Percentiles rank a stretch among this genome's conserved stretches.
These are phyloP conservation scores for Protomyctophum bolini DNA, from an alignment of 2,113 vertebrate species.

Conservation along the genomic window DNA sequence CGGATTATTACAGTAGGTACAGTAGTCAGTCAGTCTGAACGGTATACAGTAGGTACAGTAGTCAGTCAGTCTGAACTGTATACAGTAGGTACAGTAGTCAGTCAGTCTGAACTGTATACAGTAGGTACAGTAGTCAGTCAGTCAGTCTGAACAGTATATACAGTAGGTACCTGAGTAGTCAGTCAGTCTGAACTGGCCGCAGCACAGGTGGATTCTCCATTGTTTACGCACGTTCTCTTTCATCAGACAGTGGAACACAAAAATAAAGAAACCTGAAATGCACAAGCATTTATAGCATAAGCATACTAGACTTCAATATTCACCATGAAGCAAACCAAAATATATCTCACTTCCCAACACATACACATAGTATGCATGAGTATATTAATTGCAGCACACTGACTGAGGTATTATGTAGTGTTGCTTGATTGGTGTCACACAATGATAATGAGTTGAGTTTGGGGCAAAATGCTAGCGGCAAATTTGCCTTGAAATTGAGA, in stretches of 20 bases:
- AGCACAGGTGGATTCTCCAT: conserved; percentile 82
- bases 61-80: conserved; percentile 61
- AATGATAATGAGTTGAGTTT: too few relatives aligned
- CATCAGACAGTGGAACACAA: conserved; percentile 89
- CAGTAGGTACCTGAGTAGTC: conserved; percentile 70
- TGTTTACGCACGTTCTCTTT: conserved; percentile 88
- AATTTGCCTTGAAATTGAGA: too few relatives aligned
- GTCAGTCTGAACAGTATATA: conserved; percentile 50
- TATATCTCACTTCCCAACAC: too few relatives aligned
- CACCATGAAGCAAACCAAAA: too few relatives aligned
- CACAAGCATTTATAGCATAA: not conserved
- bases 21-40: conserved; percentile 62
- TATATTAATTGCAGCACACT: too few relatives aligned
- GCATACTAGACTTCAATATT: too few relatives aligned
- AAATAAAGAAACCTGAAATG: conserved; percentile 86
- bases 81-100: conserved; percentile 66
- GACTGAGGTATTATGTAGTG: too few relatives aligned
- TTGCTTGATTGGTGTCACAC: too few relatives aligned
- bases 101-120: conserved; percentile 52
- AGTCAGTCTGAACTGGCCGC: conserved; percentile 66
- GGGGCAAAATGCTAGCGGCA: too few relatives aligned
- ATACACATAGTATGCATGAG: too few relatives aligned
- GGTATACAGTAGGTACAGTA: conserved; percentile 66
- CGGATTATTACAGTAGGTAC: conserved; percentile 52
- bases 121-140: conserved; percentile 72